Evolutionary conservation across 2,113 vertebrate genomes (phyloP), one percentile per base, ranked within the genome.

Genomic region (Zosterops pallidus): DNA sequence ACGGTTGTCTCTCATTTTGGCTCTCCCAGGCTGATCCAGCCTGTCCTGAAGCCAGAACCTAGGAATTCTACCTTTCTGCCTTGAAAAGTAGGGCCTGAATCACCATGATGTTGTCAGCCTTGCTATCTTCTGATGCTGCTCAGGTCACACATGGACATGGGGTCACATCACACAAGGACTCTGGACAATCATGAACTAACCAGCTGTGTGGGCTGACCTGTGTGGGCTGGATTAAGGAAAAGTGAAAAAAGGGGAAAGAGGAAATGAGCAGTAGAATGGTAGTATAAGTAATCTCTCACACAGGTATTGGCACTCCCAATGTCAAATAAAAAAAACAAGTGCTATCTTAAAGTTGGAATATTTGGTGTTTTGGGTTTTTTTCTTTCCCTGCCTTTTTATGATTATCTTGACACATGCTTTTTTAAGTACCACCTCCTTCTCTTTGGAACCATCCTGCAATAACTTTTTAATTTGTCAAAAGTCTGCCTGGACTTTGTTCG

Each of bases 381-480:
- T 39, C 14, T 9, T 11, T 19, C 5, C 9, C 2, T 4, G 2
- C 2, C 2, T 33, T 4, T 9, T 24, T 79, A 87, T 85, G 9
- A 56, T 35, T 63, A 39, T 12, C 25, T 72, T 88, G 63, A 80
- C 4, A 8, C 12, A n/a, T 65, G 79, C 37, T 35, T 90, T 82
- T 91, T 74, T 42, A 93, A 83, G 70, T 31, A 41, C 21, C 14
- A 57, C 28, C 5, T 57, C 20, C 39, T 84, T 76, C n/a, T 76
- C 57, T 79, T 69, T 62, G 74, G 77, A 83, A 76, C 50, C 49
- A 84, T 7, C 1, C 33, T 35, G 19, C 29, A 92, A 9, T n/a
- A 69, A 42, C 23, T 69, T 91, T 63, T 57, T 56, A 62, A 52
- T 94, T 55, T 69, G 31, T 82, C 77, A 21, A 68, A 87, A 82